Evolutionary conservation across 1,140 invertebrate genomes (phyloP), one percentile per base, ranked within the genome.

Genomic region (Fopius arisanus): DNA sequence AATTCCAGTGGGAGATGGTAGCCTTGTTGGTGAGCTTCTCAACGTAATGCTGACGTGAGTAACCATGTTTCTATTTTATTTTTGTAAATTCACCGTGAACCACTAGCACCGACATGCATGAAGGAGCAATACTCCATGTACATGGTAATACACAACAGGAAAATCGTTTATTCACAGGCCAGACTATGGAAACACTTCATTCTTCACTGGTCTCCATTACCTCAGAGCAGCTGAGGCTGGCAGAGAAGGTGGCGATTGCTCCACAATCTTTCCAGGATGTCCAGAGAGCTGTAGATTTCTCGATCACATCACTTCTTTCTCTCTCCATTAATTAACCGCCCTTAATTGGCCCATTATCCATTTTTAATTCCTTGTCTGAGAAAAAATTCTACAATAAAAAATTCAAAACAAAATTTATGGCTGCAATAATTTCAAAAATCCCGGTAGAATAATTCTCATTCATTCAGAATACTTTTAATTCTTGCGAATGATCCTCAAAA

Each of bases 21-120:
- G 88, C 67, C 81, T 90, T 37, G 70, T 90, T 1, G 89, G 88
- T 37, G 86, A 90, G 77, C 81, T 90, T 68, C 74, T 90, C 41
- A 86, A 90, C 75, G 83, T 89, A 70, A 77, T 90, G 67, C 78
- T 90, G 68, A 89, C 87, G 89, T 89, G 81, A 87, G 84, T 75
- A 72, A 41, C 75, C 12, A 43, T 51, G 16, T 31, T 70, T 67
- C 31, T 23, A 62, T 66, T 48, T 75, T 67, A 69, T 67, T 72
- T 7, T 29, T 26, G 2, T 37, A 67, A 43, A 67, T 41, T 41
- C 29, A 7, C 10, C 16, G 16, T 23, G 21, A 37, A 14, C 37
- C 12, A 41, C 21, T 67, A 9, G 21, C 33, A 41, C 26, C 12
- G 12, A 21, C 3, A 14, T 29, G 19, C 26, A 23, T 54, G n/a